Evolutionary conservation across 1,140 invertebrate genomes (phyloP).

Genomic region (Calliopsis andreniformis): DNA sequence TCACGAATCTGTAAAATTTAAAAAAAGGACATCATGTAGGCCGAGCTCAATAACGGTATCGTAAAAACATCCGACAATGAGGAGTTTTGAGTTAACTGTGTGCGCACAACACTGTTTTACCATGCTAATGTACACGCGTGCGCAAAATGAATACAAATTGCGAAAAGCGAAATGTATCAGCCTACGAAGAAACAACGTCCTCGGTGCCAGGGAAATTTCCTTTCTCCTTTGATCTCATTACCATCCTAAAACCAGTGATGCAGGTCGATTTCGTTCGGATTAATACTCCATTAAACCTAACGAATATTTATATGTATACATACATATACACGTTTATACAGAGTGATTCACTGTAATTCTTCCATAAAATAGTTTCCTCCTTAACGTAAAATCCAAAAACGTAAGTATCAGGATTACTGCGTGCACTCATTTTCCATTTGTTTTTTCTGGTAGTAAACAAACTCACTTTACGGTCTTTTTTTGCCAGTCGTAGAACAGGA

Average conservation of each 20-base stretch:
- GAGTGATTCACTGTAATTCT: neutral
- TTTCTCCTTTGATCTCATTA: constrained; percentile 52
- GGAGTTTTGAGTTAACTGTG: neutral
- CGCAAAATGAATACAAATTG: constrained; percentile 5
- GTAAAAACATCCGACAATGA: neutral
- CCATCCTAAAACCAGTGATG: neutral
- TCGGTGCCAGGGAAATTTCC: constrained; percentile 51
- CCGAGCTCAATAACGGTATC: neutral
- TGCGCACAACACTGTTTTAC: neutral
- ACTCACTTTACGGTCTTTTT: too few species aligned
- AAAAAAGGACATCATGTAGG: neutral
- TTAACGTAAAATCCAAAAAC: too few species aligned
- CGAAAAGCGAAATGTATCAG: constrained; percentile 39
- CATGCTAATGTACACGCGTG: neutral
- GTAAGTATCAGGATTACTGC: too few species aligned
- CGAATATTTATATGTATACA: neutral
- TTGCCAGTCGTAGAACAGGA: too few species aligned
- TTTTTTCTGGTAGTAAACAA: too few species aligned
- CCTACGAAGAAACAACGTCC: constrained; percentile 20
- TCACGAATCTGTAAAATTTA: neutral
- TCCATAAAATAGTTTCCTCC: neutral
- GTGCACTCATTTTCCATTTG: too few species aligned
- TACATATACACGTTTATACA: too few species aligned
- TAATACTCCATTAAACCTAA: neutral
- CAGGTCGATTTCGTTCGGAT: neutral